Evolutionary conservation across 2,113 vertebrate species (phyloP).

Genomic region (Erythrolamprus reginae): DNA sequence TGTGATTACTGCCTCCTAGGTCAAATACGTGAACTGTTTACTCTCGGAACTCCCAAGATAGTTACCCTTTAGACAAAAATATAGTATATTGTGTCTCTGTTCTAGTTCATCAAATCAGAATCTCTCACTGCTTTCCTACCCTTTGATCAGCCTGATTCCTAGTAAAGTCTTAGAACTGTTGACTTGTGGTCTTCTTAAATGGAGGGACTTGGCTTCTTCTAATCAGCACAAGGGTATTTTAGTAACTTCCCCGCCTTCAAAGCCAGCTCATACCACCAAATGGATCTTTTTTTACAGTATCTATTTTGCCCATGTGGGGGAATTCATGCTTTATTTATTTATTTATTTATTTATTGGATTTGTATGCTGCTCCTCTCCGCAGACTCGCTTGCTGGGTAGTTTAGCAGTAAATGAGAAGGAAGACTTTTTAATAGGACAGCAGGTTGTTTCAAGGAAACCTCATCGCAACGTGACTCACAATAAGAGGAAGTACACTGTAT

Average conservation of each 20-base stretch:
- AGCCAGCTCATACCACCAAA: not conserved
- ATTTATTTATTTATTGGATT: too few species aligned
- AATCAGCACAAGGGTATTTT: not conserved
- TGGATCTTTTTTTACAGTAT: not conserved
- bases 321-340: not conserved
- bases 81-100: not conserved
- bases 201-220: not conserved
- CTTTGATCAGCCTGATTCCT: not conserved
- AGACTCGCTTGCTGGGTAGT: not conserved
- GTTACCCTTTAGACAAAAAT: constrained; percentile 1
- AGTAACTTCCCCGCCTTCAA: not conserved
- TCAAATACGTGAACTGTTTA: not conserved
- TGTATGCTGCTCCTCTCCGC: too few species aligned
- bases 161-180: not conserved
- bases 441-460: too few species aligned
- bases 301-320: not conserved
- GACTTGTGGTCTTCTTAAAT: constrained; percentile 19
- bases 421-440: not conserved
- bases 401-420: not conserved
- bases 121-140: not conserved
- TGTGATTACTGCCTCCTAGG: not conserved
- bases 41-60: not conserved
- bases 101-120: not conserved
- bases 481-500: not conserved
- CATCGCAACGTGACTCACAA: not conserved